Evolutionary conservation across 2,888 invertebrate genomes (phyloP).

Genomic region (Anagyrus pseudococci): DNA sequence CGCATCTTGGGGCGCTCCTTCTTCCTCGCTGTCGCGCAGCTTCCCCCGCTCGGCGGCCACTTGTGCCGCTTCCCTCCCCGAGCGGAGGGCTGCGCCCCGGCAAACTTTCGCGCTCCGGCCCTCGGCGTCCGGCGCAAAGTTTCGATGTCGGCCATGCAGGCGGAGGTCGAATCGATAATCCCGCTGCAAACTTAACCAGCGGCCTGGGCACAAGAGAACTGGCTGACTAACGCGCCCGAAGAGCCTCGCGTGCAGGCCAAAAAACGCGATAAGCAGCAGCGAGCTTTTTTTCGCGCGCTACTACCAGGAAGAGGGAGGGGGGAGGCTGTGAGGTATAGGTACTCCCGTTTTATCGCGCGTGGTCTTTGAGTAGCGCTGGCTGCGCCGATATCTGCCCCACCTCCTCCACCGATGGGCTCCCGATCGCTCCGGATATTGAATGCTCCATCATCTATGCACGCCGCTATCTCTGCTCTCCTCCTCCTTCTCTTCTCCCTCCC

Average conservation of each 20-base stretch:
- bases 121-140: neutral
- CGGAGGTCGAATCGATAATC: conserved; percentile 30
- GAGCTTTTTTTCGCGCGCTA: too few relatives aligned
- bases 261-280: neutral
- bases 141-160: conserved; percentile 19
- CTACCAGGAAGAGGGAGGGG: too few relatives aligned
- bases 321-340: neutral
- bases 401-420: neutral
- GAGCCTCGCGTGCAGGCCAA: neutral
- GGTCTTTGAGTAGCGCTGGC: neutral
- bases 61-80: too few relatives aligned
- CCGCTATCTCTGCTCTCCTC: neutral
- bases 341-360: conserved; percentile 17
- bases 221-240: too few relatives aligned
- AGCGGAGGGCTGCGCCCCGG: neutral
- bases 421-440: conserved; percentile 31
- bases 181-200: too few relatives aligned
- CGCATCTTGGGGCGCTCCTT: too few relatives aligned
- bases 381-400: neutral
- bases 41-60: too few relatives aligned
- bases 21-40: neutral
- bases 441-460: conserved; percentile 23
- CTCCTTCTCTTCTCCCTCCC: neutral
- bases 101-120: conserved; percentile 20
- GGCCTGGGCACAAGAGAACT: too few relatives aligned